Conservation (phyloP, 2,888 invertebrate species). For the Craniophora ligustri region DNA sequence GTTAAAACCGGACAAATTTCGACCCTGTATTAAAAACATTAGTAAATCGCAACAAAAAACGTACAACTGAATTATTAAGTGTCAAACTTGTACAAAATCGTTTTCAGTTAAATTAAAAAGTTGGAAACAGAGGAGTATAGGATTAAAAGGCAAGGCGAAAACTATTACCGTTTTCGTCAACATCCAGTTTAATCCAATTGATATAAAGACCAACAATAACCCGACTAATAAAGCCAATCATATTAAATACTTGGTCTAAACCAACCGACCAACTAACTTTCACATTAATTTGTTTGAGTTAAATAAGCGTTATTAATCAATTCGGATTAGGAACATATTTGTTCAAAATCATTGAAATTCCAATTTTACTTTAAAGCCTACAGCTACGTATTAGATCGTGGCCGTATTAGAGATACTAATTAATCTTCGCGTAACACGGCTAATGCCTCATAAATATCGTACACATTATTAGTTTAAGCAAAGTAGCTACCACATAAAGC, state of each 20-base stretch:
- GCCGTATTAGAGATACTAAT: slow-evolving; percentile 19
- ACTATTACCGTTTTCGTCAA: background rate
- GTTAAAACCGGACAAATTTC: too few species aligned
- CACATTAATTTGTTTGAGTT: slow-evolving; percentile 36
- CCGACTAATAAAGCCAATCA: slow-evolving; percentile 9
- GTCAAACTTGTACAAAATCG: background rate
- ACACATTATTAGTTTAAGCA: slow-evolving; percentile 4
- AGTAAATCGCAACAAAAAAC: too few species aligned
- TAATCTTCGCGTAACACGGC: slow-evolving; percentile 18
- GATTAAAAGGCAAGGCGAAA: background rate
- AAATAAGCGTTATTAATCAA: slow-evolving; percentile 44
- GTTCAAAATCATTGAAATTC: slow-evolving; percentile 19
- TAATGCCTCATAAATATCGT: slow-evolving; percentile 42
- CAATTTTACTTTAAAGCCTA: slow-evolving; percentile 17
- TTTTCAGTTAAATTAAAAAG: background rate
- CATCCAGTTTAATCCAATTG: background rate
- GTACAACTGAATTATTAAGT: background rate
- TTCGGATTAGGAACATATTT: slow-evolving; percentile 37
- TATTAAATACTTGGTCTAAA: slow-evolving; percentile 21
- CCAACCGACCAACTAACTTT: slow-evolving; percentile 28
- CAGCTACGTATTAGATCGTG: slow-evolving; percentile 11
- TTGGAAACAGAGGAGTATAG: too few species aligned
- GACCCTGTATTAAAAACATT: too few species aligned
- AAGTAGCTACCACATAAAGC: slow-evolving; percentile 9
- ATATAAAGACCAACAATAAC: too few species aligned